Conservation (phyloP, 2,113 vertebrate species). For the Phaethon lepturus region DNA sequence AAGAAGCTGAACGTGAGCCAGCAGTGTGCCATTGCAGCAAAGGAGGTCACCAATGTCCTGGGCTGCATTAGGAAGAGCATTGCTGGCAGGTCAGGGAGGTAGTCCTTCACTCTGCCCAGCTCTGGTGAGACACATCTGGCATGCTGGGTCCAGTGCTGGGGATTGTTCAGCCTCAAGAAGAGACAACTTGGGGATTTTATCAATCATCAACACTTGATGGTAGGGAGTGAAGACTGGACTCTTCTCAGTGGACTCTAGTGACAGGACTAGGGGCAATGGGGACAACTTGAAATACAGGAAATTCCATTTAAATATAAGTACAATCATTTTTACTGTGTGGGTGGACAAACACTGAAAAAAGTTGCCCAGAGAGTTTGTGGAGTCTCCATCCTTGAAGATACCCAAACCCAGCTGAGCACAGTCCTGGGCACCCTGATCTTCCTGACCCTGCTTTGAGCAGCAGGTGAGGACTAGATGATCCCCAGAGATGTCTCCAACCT, state of each 20-base stretch:
- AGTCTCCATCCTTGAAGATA: background rate
- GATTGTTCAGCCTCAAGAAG: background rate
- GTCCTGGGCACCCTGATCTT: background rate
- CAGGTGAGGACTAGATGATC: background rate
- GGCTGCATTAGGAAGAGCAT: background rate
- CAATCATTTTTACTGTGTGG: accelerated
- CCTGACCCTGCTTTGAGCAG: background rate
- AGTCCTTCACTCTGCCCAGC: background rate
- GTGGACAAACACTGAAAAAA: background rate
- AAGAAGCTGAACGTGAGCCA: background rate
- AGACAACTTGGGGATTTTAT: background rate
- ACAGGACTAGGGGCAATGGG: accelerated
- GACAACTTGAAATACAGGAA: background rate
- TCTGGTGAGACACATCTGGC: background rate
- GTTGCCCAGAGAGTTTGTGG: background rate
- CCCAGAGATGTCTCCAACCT: background rate
- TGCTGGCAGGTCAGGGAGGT: background rate
- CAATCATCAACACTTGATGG: background rate
- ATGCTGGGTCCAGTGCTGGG: background rate
- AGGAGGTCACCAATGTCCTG: background rate
- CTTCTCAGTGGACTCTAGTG: background rate
- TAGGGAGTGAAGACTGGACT: background rate
- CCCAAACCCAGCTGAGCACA: background rate
- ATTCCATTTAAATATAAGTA: background rate
- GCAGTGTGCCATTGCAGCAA: background rate